A percentile compares a stretch with the other conserved stretches of the same genome.
Conservation (phyloP, 2,888 invertebrate species). For the Thereva unica region DNA sequence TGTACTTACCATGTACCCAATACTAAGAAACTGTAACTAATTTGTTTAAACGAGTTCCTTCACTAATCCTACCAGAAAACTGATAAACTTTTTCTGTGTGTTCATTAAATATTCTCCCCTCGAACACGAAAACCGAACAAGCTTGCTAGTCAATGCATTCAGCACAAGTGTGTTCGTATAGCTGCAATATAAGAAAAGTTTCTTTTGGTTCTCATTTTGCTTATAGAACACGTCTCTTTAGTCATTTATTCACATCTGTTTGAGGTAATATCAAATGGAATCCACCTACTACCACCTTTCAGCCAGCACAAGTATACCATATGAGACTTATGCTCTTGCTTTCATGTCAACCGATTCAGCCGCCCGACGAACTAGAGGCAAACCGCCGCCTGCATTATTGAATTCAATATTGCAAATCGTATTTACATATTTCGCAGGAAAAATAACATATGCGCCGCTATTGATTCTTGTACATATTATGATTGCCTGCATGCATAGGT, state of each 20-base stretch:
- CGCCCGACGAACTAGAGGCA: constrained; percentile 1
- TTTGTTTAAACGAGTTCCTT: no score
- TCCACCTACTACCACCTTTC: not conserved
- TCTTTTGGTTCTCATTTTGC: no score
- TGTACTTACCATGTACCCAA: no score
- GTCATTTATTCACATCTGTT: constrained; percentile 20
- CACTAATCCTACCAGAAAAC: no score
- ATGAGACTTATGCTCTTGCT: constrained; percentile 21
- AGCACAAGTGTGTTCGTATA: constrained; percentile 12
- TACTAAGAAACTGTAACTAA: no score
- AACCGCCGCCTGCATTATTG: constrained; percentile 26
- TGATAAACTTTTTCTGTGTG: not conserved
- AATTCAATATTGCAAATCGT: constrained; percentile 32
- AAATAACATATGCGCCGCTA: constrained; percentile 15
- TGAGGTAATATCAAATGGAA: constrained; percentile 21
- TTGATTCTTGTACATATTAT: constrained; percentile 6
- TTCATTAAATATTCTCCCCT: constrained; percentile 24
- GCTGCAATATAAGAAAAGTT: constrained; percentile 21
- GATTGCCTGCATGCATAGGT: not conserved
- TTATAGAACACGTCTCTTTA: constrained; percentile 14
- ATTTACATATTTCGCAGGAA: constrained; percentile 25
- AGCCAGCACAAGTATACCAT: constrained; percentile 12
- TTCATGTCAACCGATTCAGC: no score
- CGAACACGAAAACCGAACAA: not conserved
- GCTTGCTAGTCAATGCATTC: constrained; percentile 16